phyloP scores from a whole-genome alignment of 2,888 invertebrate genomes.

The Mythimna vitellina region DNA sequence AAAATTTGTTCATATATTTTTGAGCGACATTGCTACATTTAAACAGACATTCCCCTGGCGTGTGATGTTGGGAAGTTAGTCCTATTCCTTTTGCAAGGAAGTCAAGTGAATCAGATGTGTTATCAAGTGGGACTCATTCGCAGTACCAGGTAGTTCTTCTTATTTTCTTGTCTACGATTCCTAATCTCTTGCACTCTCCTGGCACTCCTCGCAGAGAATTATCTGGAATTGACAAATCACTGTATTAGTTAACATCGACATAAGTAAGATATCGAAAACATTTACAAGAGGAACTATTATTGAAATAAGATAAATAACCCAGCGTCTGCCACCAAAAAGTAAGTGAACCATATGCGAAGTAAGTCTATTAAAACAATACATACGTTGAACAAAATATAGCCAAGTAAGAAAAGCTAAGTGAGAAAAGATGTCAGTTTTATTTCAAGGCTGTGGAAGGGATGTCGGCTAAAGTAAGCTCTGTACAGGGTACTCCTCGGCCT shows the following conservation, averaged over 20 bases:
- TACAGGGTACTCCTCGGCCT: slow-evolving; percentile 24
- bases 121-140: slow-evolving; percentile 75
- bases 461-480: slow-evolving; percentile 37
- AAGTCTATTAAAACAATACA: slow-evolving; percentile 16
- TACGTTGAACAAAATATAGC: slow-evolving; percentile 15
- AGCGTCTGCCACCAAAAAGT: slow-evolving; percentile 45
- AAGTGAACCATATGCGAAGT: slow-evolving; percentile 26
- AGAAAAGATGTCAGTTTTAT: slow-evolving; percentile 38
- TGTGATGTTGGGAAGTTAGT: slow-evolving; percentile 33
- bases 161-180: slow-evolving; percentile 77
- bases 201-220: slow-evolving; percentile 88
- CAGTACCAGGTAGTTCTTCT: slow-evolving; percentile 89
- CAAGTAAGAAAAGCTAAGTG: slow-evolving; percentile 39
- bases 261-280: neutral
- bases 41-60: slow-evolving; percentile 37
- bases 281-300: slow-evolving; percentile 16
- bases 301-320: slow-evolving; percentile 35
- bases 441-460: slow-evolving; percentile 21
- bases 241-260: slow-evolving; percentile 6
- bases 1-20: slow-evolving; percentile 61
- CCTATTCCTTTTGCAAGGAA: slow-evolving; percentile 39
- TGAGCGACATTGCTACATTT: slow-evolving; percentile 41
- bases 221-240: slow-evolving; percentile 79
- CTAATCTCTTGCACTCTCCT: slow-evolving; percentile 83
- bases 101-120: slow-evolving; percentile 44